These are phyloP conservation scores for Bombus picipes DNA, from an alignment of 1,140 invertebrate genomes.

Conservation along the genomic window DNA sequence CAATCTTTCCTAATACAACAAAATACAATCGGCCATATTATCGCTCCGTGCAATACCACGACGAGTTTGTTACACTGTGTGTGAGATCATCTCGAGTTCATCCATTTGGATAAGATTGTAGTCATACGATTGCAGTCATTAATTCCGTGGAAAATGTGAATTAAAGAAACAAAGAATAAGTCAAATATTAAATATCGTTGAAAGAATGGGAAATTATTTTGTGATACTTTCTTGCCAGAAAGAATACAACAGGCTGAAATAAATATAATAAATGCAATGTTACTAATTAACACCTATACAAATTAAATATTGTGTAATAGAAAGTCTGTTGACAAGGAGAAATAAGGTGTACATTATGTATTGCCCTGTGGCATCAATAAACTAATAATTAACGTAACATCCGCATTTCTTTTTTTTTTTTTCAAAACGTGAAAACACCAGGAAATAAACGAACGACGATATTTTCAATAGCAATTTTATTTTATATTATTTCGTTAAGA, in stretches of 20 bases:
- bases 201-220: slow-evolving; percentile 82
- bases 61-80: slow-evolving; percentile 67
- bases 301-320: slow-evolving; percentile 82
- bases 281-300: slow-evolving; percentile 79
- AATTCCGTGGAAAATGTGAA: slow-evolving; percentile 59
- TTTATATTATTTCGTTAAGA: slow-evolving; percentile 36
- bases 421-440: background rate
- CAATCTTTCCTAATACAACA: slow-evolving; percentile 65
- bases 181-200: slow-evolving; percentile 79
- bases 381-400: slow-evolving; percentile 72
- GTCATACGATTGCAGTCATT: slow-evolving; percentile 17
- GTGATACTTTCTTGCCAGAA: slow-evolving; percentile 83
- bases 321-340: slow-evolving; percentile 80
- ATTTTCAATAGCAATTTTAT: slow-evolving; percentile 47
- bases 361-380: slow-evolving; percentile 78
- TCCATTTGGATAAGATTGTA: slow-evolving; percentile 48
- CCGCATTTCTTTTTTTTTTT: background rate
- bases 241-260: slow-evolving; percentile 82
- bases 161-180: slow-evolving; percentile 71
- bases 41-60: slow-evolving; percentile 72
- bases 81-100: slow-evolving; percentile 63
- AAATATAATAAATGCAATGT: slow-evolving; percentile 80
- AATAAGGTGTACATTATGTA: slow-evolving; percentile 81
- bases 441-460: background rate
- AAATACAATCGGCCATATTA: slow-evolving; percentile 63